phyloP scores from a whole-genome alignment of 2,113 vertebrate species.

The Sceloporus undulatus region DNA sequence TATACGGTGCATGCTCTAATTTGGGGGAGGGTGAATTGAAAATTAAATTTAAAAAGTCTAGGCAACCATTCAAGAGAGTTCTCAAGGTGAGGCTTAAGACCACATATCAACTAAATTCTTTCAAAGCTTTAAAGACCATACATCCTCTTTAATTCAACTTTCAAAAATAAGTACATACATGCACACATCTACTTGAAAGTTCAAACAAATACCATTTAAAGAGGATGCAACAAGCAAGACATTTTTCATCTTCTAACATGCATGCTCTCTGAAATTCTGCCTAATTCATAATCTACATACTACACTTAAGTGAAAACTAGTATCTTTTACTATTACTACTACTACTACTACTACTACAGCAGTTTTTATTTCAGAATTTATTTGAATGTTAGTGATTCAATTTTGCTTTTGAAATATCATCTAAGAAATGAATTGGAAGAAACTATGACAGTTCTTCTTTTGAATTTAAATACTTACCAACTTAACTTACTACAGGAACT shows the following conservation, averaged over 20 bases:
- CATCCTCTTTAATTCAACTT: constrained; percentile 75
- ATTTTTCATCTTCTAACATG: constrained; percentile 71
- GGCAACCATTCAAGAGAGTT: constrained; percentile 72
- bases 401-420: constrained; percentile 71
- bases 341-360: no score
- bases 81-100: constrained; percentile 71
- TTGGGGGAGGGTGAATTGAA: neutral
- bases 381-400: constrained; percentile 57
- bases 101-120: constrained; percentile 70
- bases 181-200: constrained; percentile 72
- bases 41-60: constrained; percentile 44
- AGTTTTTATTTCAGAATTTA: constrained; percentile 50
- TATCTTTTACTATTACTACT: constrained; percentile 56
- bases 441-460: constrained; percentile 66
- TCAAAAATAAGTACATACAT: constrained; percentile 61
- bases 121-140: constrained; percentile 68
- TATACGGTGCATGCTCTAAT: constrained; percentile 20
- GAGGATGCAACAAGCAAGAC: constrained; percentile 72
- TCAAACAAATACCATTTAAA: constrained; percentile 68
- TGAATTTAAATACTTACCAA: constrained; percentile 85
- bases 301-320: constrained; percentile 44
- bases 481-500: constrained; percentile 84
- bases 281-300: constrained; percentile 64
- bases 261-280: constrained; percentile 67
- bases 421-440: constrained; percentile 65